A percentile compares a stretch with the other conserved stretches of the same genome.
Evolutionary conservation across 2,888 invertebrate genomes (phyloP).

Genomic region (Junonia oenone): DNA sequence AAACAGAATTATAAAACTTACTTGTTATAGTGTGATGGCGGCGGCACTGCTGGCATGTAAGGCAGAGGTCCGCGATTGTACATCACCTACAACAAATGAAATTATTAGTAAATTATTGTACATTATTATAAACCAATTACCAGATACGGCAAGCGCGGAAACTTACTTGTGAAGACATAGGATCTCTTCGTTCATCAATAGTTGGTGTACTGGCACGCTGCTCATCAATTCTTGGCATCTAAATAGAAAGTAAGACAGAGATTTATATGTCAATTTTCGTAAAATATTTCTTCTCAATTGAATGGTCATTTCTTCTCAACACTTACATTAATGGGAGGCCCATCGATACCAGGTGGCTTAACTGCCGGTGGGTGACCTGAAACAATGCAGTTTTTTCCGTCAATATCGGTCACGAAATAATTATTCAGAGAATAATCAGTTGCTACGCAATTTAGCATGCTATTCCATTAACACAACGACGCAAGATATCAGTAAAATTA

Average conservation of each 20-base stretch:
- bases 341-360: slow-evolving; percentile 69
- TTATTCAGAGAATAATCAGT: not conserved
- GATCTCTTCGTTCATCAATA: slow-evolving; percentile 80
- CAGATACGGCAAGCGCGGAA: too few relatives aligned
- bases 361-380: slow-evolving; percentile 52
- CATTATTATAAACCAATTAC: too few relatives aligned
- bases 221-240: slow-evolving; percentile 70
- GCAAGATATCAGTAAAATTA: not conserved
- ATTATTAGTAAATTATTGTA: not conserved
- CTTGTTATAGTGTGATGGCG: slow-evolving; percentile 48
- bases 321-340: slow-evolving; percentile 57
- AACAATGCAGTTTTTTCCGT: slow-evolving; percentile 40
- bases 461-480: not conserved
- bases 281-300: not conserved
- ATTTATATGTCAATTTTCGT: not conserved
- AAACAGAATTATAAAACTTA: slow-evolving; percentile 13
- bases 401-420: too few relatives aligned
- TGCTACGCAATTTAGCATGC: not conserved
- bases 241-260: not conserved
- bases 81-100: slow-evolving; percentile 37
- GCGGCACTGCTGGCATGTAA: slow-evolving; percentile 50
- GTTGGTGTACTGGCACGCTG: slow-evolving; percentile 87
- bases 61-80: slow-evolving; percentile 54
- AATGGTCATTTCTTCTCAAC: not conserved
- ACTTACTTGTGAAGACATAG: slow-evolving; percentile 59